These are phyloP conservation scores for Hippocampus zosterae DNA, from an alignment of 2,113 vertebrate species.

Conservation along the genomic window DNA sequence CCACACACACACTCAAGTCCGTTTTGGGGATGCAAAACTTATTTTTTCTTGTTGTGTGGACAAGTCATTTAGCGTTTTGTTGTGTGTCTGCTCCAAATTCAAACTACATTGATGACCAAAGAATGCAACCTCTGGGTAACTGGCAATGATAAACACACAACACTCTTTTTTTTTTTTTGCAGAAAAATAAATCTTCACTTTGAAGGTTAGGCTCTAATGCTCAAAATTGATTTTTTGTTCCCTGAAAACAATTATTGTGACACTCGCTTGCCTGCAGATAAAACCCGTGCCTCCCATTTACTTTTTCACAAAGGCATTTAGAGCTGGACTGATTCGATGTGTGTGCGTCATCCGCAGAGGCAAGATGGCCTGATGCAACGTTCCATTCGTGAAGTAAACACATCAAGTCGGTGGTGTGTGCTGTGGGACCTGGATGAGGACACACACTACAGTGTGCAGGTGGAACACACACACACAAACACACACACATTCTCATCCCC, in stretches of 20 bases:
- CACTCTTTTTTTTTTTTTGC: neutral
- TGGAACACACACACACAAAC: conserved; percentile 7
- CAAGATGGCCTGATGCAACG: conserved; percentile 92
- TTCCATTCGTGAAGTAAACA: conserved; percentile 95
- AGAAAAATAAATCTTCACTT: neutral
- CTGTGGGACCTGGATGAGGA: conserved; percentile 94
- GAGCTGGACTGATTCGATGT: neutral
- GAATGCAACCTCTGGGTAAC: neutral
- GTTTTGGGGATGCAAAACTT: conserved; percentile 13
- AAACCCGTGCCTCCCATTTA: conserved; percentile 4
- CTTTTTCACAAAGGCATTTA: neutral
- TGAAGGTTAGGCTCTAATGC: neutral
- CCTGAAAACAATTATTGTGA: conserved; percentile 14
- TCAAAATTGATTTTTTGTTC: conserved; percentile 7
- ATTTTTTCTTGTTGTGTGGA: neutral
- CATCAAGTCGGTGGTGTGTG: conserved; percentile 87
- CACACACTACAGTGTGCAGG: conserved; percentile 90
- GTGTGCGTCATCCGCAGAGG: conserved; percentile 66
- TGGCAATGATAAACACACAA: neutral
- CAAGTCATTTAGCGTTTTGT: neutral
- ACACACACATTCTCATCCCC: neutral
- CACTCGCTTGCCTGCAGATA: conserved; percentile 25
- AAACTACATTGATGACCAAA: neutral
- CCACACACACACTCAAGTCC: conserved; percentile 2
- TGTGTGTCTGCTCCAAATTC: neutral